phyloP scores from a whole-genome alignment of 2,888 invertebrate species.

The Rhagonycha fulva region DNA sequence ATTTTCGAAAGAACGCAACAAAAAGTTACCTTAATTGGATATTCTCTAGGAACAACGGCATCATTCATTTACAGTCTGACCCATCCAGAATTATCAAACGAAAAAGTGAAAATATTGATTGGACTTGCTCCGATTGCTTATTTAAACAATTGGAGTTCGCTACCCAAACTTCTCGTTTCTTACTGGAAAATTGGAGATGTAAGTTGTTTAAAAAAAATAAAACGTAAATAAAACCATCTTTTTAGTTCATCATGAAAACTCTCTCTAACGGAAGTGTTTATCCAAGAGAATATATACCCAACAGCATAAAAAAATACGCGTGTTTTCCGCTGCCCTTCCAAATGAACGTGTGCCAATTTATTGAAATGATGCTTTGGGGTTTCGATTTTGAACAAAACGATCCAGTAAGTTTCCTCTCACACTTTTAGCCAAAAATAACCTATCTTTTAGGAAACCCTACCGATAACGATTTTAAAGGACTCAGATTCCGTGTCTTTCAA shows the following conservation, averaged over 20 bases:
- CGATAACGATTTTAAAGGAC: conserved; percentile 48
- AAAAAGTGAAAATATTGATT: conserved; percentile 58
- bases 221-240: neutral
- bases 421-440: neutral
- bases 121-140: conserved; percentile 58
- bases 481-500: conserved; percentile 49
- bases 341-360: conserved; percentile 25
- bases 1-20: conserved; percentile 54
- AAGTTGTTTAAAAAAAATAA: neutral
- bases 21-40: conserved; percentile 59
- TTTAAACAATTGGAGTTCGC: neutral
- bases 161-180: neutral
- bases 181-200: neutral
- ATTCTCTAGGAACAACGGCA: conserved; percentile 64
- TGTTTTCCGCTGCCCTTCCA: conserved; percentile 28
- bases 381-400: conserved; percentile 31
- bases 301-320: neutral
- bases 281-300: neutral
- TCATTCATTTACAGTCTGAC: conserved; percentile 62
- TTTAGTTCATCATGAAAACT: neutral
- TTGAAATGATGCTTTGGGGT: conserved; percentile 20
- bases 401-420: conserved; percentile 15
- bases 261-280: neutral
- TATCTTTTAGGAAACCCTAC: conserved; percentile 47
- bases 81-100: conserved; percentile 59